Base-by-base conservation (phyloP, 1,140 invertebrate species). In the Pemphigus obesinymphae region DNA sequence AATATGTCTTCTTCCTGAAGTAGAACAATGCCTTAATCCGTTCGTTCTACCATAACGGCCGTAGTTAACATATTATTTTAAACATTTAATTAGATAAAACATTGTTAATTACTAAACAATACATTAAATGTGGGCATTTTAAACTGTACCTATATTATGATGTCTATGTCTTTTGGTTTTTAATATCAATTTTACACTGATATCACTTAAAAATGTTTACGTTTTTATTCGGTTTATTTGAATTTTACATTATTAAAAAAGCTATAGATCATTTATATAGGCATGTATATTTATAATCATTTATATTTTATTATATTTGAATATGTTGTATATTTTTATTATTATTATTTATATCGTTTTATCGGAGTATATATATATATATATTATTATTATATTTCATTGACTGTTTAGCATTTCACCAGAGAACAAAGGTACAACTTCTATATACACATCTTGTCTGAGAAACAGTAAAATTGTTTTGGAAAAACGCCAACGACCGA, bases 401-500 rank as follows among this genome's bases (percentile, higher is more conserved):
- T 23, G 43, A 37, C 34, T 40, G 34, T 43, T 68, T 43, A 40
- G 34, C 23, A 11, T 68, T 68, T 68, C 11, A n/a, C n/a, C 8
- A 45, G 68, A 70, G 17, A 29, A 63, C 31, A 34, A n/a, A n/a
- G n/a, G 61, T 63, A 34, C 31, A 63, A 34, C 17, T 6, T 34
- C 61, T 63, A 34, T 34, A n/a, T n/a, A n/a, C n/a, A n/a, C n/a
- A n/a, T n/a, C n/a, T n/a, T n/a, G n/a, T 34, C 61, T 31, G 61
- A 34, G 17, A 63, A 63, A 31, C 29, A 8, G 61, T 63, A 8
- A 34, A 63, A 73, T 73, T 73, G 70, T 48, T 73, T 26, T 48
- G 43, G 70, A 73, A 73, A 73, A 50, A 50, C 31, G 70, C 43
- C 70, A 73, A 48, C 15, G 34, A 73, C n/a, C 26, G 26, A 73